These are phyloP conservation scores for Aphelenchoides bicaudatus DNA, from an alignment of 2,888 invertebrate genomes.

Conservation along the genomic window DNA sequence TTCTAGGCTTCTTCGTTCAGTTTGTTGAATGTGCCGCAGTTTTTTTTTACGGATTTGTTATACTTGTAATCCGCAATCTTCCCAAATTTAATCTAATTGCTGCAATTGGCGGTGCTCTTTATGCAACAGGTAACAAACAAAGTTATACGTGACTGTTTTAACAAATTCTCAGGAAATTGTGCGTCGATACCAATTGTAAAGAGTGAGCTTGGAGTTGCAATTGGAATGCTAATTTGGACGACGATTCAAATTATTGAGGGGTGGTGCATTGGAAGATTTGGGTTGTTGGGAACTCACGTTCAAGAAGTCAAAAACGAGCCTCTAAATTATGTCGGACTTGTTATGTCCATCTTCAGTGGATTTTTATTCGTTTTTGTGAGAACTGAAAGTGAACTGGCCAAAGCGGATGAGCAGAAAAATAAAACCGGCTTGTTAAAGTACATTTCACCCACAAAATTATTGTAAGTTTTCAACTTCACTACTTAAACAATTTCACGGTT, in stretches of 20 bases:
- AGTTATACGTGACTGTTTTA: too few species aligned
- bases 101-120: constrained; percentile 49
- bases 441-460: neutral
- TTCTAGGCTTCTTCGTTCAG: constrained; percentile 52
- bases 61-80: constrained; percentile 45
- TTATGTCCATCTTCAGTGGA: constrained; percentile 43
- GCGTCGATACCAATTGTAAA: constrained; percentile 54
- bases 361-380: constrained; percentile 42
- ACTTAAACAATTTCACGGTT: constrained; percentile 7
- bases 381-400: too few species aligned
- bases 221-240: constrained; percentile 54
- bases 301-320: constrained; percentile 43
- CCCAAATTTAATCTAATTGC: constrained; percentile 50
- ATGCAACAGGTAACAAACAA: constrained; percentile 56
- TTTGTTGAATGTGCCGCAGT: constrained; percentile 54
- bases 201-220: constrained; percentile 48
- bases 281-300: constrained; percentile 42
- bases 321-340: constrained; percentile 50
- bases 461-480: neutral
- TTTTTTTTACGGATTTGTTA: constrained; percentile 46
- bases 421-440: neutral
- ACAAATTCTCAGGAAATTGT: too few species aligned
- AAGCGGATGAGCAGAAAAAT: constrained; percentile 28
- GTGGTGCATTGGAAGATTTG: constrained; percentile 56
- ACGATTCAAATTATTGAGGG: constrained; percentile 53